These are phyloP conservation scores for Cirrhinus molitorella DNA, from an alignment of 2,797 vertebrate genomes.

Conservation along the genomic window DNA sequence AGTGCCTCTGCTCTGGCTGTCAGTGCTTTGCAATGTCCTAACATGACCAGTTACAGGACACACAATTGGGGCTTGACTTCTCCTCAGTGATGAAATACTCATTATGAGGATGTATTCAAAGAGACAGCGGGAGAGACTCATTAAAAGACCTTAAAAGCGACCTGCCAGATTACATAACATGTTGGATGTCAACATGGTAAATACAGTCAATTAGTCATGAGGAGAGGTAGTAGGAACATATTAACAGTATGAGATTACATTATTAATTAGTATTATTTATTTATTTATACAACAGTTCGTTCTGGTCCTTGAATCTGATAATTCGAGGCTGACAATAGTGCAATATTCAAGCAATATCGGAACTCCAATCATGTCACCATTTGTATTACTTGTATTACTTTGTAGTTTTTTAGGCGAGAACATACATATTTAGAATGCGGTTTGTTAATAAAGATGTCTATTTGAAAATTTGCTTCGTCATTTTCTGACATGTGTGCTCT, in stretches of 20 bases:
- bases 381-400: no score
- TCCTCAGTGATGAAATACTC: slow-evolving; percentile 19
- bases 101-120: slow-evolving; percentile 39
- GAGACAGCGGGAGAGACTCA: slow-evolving; percentile 35
- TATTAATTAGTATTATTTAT: neutral
- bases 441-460: no score
- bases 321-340: no score
- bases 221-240: neutral
- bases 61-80: slow-evolving; percentile 20
- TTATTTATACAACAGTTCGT: no score
- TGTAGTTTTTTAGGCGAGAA: no score
- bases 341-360: no score
- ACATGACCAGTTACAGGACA: slow-evolving; percentile 2
- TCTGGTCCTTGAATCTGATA: no score
- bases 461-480: no score
- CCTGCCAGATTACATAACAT: slow-evolving; percentile 49
- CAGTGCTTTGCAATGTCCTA: slow-evolving; percentile 20
- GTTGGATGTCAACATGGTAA: slow-evolving; percentile 39
- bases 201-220: slow-evolving; percentile 49
- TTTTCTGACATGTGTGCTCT: no score
- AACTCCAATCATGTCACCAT: no score
- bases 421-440: no score
- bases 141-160: slow-evolving; percentile 37
- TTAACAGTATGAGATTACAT: neutral
- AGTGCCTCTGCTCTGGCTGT: neutral